phyloP scores from a whole-genome alignment of 2,797 vertebrate species.

The Muscicapa striata region DNA sequence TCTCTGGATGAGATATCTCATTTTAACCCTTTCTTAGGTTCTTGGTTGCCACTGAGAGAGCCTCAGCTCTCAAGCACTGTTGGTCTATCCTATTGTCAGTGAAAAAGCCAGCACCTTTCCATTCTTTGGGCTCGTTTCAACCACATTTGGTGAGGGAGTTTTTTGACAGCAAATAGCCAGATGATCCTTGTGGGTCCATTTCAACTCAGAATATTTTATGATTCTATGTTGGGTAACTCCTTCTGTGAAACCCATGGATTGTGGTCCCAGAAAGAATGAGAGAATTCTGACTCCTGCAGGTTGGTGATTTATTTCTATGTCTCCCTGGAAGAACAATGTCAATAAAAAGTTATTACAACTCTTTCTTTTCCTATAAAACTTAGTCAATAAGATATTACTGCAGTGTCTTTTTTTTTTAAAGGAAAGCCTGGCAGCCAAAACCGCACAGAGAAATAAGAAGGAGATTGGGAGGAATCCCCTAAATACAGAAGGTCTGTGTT shows the following conservation, averaged over 20 bases:
- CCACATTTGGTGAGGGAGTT: background rate
- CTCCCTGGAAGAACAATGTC: conserved; percentile 37
- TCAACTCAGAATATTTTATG: background rate
- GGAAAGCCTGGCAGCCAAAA: conserved; percentile 23
- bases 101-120: background rate
- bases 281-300: conserved; percentile 10
- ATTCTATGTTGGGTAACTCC: background rate
- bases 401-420: background rate
- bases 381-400: conserved; percentile 54
- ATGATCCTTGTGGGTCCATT: background rate
- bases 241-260: background rate
- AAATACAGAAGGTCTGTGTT: conserved; percentile 12
- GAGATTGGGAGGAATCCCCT: background rate
- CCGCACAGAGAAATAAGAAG: background rate
- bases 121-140: background rate
- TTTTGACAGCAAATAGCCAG: background rate
- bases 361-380: conserved; percentile 49
- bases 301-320: conserved; percentile 28
- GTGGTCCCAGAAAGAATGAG: background rate
- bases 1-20: background rate
- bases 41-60: background rate
- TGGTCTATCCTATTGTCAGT: background rate
- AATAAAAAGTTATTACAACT: conserved; percentile 66
- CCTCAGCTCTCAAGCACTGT: background rate
- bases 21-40: background rate